Base-by-base conservation (phyloP, 2,113 vertebrate genomes). In the Notarius lentiginosus region DNA sequence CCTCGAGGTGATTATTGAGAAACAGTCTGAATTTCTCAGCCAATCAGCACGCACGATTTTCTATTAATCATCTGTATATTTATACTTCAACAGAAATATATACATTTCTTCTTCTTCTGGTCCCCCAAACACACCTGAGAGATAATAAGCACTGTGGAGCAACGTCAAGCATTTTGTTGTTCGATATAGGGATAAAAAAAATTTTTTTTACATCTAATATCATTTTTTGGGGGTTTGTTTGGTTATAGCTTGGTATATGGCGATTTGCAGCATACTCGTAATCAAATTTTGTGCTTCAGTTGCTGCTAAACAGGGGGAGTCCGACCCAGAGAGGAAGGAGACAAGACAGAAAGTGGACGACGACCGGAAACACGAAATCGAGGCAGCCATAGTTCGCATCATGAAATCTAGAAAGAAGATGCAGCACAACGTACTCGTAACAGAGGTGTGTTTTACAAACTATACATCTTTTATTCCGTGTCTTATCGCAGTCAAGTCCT, bases 351-450 rank as follows among this genome's bases (percentile, higher is more conserved):
- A 99, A 93, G 98, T 99, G 91, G 98, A 99, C 34, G 98, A 99
- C 11, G 98, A 99, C 95, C 95, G 98, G 92, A 99, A 99, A 92
- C 98, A 99, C 72, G 98, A 99, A 94, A 99, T 99, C 88, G 98
- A 99, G 95, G 98, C 98, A 91, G 98, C 98, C 92, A 99, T 99
- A 84, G 98, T 99, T 86, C 97, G 98, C 91, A 99, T 99, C 95
- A 99, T 99, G 98, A 99, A 99, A 94, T 99, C 98, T 88, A 97
- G 99, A 87, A 99, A 99, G 96, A 99, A 99, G 95, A 99, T 99
- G 98, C 98, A 99, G 89, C 98, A 99, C 95, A 99, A 99, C 11
- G 96, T 99, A 86, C 94, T 99, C 92, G 98, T 99, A 95, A 97
- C 98, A 95, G 98, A 99, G 98, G 98, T 99, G 88, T 82, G 30